Conservation (phyloP, 2,113 vertebrate species). For the Serinus canaria region DNA sequence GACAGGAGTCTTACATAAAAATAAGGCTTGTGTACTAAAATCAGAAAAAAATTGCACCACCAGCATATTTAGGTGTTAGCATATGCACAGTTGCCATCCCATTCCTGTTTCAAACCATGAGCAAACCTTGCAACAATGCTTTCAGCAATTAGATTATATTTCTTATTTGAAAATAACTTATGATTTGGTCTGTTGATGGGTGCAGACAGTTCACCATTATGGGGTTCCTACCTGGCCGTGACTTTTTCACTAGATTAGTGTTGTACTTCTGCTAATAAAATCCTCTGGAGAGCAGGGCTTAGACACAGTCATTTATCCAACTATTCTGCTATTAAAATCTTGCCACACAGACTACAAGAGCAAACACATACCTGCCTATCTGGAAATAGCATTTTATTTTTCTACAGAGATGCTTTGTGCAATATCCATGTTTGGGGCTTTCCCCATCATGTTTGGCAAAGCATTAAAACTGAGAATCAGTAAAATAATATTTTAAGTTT, state of each 20-base stretch:
- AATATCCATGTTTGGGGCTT: background rate
- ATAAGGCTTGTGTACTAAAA: background rate
- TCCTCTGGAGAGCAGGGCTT: background rate
- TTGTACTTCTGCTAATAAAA: background rate
- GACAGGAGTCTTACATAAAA: background rate
- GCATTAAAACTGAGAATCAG: background rate
- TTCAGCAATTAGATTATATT: background rate
- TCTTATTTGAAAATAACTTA: background rate
- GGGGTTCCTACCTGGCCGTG: background rate
- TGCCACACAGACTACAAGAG: background rate
- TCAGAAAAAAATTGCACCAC: background rate
- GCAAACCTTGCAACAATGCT: background rate
- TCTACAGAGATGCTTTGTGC: background rate
- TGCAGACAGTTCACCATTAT: rapidly evolving
- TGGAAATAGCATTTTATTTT: background rate
- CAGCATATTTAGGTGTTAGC: background rate
- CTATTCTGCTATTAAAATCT: background rate
- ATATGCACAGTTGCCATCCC: background rate
- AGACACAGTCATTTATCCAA: background rate
- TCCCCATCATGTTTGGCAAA: background rate
- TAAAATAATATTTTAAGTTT: background rate
- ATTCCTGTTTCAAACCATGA: background rate
- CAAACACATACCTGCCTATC: background rate
- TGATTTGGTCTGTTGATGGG: background rate
- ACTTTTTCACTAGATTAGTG: background rate